Base-by-base conservation (phyloP, 2,113 vertebrate genomes). In the Drymodes brunneopygia region DNA sequence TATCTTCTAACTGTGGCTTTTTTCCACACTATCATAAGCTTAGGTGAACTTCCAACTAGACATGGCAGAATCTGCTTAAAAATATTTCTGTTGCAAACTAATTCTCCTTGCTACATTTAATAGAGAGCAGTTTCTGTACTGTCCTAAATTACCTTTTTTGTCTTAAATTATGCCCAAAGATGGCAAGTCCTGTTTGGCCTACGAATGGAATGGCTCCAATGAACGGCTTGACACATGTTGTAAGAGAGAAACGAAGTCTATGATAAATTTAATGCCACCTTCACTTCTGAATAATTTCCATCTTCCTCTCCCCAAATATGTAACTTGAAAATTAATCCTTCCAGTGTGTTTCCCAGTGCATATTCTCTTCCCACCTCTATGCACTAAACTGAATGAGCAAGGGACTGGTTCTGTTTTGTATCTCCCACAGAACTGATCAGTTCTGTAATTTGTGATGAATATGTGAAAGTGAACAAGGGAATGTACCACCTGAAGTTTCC, bases 281-380 rank as follows among this genome's bases (percentile, higher is more conserved):
- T 90, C 67, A 38, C 27, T 84, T 73, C 56, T 81, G 60, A 71
- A 90, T 84, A 77, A 92, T 90, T 88, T 97, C 91, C 79, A 90
- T 90, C 75, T 93, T 90, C 50, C 81, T 83, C 75, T 51, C 42
- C 16, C 50, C 20, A 69, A 83, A 80, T 58, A 88, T 7, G 24
- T 29, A 71, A 45, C 61, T 67, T 74, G 92, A 92, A 94, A 96
- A 66, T 36, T 36, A 92, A 97, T 94, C 72, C 93, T 93, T 93
- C 51, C 93, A 86, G 50, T 35, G 54, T 65, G 81, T 42, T 94
- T 94, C 61, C 50, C 66, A 50, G 31, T 9, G 35, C 54, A 15
- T 90, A 95, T 94, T 92, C 51, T 73, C 79, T 94, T 97, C 95
- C 88, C 27, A 48, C 23, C 33, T 80, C 86, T 77, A 92, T 86